Percentiles rank a stretch among this genome's conserved stretches.
These are phyloP conservation scores for Hydra vulgaris DNA, from an alignment of 30 jellyfish, hydroid and myxozoan genomes.

Conservation along the genomic window DNA sequence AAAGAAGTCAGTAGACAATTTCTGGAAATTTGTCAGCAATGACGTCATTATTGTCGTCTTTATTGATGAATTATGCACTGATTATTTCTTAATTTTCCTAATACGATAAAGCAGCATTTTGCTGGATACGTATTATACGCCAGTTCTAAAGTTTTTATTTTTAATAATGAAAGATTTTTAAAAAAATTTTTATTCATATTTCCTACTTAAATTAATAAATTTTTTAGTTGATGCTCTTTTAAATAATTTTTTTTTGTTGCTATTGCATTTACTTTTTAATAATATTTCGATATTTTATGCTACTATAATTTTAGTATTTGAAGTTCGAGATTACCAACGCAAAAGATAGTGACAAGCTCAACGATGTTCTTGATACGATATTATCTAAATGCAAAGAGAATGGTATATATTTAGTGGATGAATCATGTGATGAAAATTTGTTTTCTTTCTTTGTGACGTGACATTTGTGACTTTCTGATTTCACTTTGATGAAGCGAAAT, in stretches of 20 bases:
- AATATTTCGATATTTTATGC: background rate
- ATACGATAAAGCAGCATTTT: background rate
- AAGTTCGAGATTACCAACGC: background rate
- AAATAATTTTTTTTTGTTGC: too few relatives aligned
- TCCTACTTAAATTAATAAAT: too few relatives aligned
- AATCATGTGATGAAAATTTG: background rate
- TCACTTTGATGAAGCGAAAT: too few relatives aligned
- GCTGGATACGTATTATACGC: background rate
- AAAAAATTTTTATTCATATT: too few relatives aligned
- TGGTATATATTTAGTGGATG: background rate
- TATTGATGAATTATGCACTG: background rate
- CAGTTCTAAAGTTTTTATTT: background rate
- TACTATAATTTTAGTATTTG: background rate
- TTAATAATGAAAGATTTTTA: background rate
- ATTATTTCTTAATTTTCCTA: too few relatives aligned
- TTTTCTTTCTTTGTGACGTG: background rate
- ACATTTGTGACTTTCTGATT: too few relatives aligned
- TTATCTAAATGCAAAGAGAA: background rate
- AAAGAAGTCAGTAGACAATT: constrained; percentile 63
- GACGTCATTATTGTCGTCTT: background rate
- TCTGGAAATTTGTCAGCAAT: background rate
- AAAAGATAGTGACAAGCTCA: background rate
- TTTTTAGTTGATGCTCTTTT: background rate
- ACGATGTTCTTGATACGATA: background rate
- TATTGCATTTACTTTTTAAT: too few relatives aligned